These are phyloP conservation scores for Odontocolon sp. DNA, from an alignment of 2,888 invertebrate genomes.

Conservation along the genomic window DNA sequence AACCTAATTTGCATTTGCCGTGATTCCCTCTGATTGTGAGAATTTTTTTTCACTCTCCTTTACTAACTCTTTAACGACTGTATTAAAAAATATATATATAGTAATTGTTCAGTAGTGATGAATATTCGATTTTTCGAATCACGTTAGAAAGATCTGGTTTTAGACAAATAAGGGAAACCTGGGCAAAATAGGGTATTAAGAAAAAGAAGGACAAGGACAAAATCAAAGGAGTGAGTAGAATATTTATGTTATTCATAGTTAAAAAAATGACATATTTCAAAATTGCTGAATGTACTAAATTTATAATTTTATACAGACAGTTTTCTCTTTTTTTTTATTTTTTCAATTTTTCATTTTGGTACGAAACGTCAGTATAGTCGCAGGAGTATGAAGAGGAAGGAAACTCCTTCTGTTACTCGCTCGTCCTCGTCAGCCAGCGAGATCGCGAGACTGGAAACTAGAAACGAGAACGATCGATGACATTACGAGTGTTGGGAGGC, in stretches of 20 bases:
- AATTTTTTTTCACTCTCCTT: background rate
- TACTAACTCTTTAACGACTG: background rate
- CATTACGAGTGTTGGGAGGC: conserved; percentile 51
- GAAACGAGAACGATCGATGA: conserved; percentile 65
- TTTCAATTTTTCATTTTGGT: too few species aligned
- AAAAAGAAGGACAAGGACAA: too few species aligned
- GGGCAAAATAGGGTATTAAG: too few species aligned
- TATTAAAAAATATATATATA: background rate
- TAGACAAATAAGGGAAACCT: too few species aligned
- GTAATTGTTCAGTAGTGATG: conserved; percentile 15
- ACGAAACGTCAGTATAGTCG: conserved; percentile 1
- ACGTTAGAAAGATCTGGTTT: conserved; percentile 45
- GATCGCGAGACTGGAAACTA: conserved; percentile 61
- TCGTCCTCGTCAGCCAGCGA: conserved; percentile 48
- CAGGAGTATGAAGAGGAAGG: conserved; percentile 30
- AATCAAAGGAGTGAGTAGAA: too few species aligned
- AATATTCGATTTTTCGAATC: conserved; percentile 59
- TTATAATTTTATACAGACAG: background rate
- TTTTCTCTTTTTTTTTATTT: too few species aligned
- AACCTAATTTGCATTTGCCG: conserved; percentile 12
- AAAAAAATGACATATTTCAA: too few species aligned
- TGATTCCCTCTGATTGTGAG: background rate
- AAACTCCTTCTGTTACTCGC: conserved; percentile 27
- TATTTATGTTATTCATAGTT: too few species aligned
- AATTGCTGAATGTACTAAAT: background rate